Evolutionary conservation across 2,888 invertebrate species (phyloP), one percentile per base, ranked within the genome.

Genomic region (Ichneumon xanthorius): DNA sequence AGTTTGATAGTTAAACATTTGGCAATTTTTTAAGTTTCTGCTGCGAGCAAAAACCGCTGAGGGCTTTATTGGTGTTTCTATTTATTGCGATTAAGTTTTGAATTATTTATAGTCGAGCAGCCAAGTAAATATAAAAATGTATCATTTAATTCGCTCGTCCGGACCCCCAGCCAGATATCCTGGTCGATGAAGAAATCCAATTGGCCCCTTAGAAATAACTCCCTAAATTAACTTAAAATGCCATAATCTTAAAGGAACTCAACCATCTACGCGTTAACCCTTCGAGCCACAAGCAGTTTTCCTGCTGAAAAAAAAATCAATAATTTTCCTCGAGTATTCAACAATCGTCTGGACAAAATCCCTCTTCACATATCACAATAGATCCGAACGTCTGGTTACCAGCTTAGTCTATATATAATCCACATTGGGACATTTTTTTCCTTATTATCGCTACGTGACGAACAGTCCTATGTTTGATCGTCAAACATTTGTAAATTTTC

Each of bases 41-140:
- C 63, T 26, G 55, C 73, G 30, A 82, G 75, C 22, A 22, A 63
- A 79, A 65, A 78, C 79, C 48, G 45, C 55, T 61, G n/a, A 9
- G 40, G 40, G 55, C 45, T 67, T 48, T 53, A 55, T 67, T 58
- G 11, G 37, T 82, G 58, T 71, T 26, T 61, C 37, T 53, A 63
- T 73, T 68, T 14, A 26, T 71, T 68, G 33, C 48, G 65, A 5
- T 71, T 22, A 16, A 14, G 50, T 58, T 67, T 72, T 14, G 65
- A 40, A 14, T 61, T 58, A 16, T 65, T 77, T 67, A 33, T 63
- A 48, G 37, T 45, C 30, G 37, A 14, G 68, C 61, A 19, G 33
- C 26, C 33, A 71, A 45, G 5, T 45, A 3, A 11, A 45, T 11
- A 11, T 3, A 45, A 9, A 11, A 45, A 9, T 45, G 4, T 45